Evolutionary conservation across 2,113 vertebrate genomes (phyloP), one percentile per base, ranked within the genome.

Genomic region (Periophthalmodon schlosseri): DNA sequence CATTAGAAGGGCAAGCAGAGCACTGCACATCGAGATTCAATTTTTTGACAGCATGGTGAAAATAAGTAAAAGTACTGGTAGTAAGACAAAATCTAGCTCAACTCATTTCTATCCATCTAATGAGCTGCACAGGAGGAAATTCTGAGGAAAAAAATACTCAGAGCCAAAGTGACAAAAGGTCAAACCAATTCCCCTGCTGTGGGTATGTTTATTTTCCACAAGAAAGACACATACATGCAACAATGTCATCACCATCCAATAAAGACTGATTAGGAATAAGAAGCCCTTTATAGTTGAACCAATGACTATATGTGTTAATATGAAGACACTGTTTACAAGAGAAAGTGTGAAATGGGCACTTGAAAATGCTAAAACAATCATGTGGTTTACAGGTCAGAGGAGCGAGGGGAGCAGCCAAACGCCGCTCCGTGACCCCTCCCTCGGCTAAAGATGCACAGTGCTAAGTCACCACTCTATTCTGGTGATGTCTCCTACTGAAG

Each of bases 191-290:
- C 72, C 75, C 90, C 78, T 24, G 63, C 77, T 68, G 58, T 79
- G 91, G 90, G 90, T 77, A 90, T 87, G 87, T 94, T 93, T 94
- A 94, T 94, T 94, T 90, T 89, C 85, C 90, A 94, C 93, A 84
- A 86, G 88, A 89, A 92, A 92, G 82, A 93, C 91, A 93, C 91
- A 94, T 87, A 94, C 94, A 94, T 94, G 94, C 93, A 94, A 94
- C 91, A 89, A 91, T 87, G 81, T 94, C 91, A 93, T 90, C 90
- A 92, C 92, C 90, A 89, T 89, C 91, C 86, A 90, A 87, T 93
- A 92, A 92, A 93, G 92, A 93, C 90, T 47, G 75, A 85, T 91
- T 68, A 46, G 90, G 88, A 90, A 88, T 92, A 89, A 93, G 85
- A 94, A 94, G 93, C 94, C 94, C 93, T 94, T 93, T 91, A 91